Evolutionary conservation across 2,113 vertebrate species (phyloP).

Genomic region (Callipepla squamata): DNA sequence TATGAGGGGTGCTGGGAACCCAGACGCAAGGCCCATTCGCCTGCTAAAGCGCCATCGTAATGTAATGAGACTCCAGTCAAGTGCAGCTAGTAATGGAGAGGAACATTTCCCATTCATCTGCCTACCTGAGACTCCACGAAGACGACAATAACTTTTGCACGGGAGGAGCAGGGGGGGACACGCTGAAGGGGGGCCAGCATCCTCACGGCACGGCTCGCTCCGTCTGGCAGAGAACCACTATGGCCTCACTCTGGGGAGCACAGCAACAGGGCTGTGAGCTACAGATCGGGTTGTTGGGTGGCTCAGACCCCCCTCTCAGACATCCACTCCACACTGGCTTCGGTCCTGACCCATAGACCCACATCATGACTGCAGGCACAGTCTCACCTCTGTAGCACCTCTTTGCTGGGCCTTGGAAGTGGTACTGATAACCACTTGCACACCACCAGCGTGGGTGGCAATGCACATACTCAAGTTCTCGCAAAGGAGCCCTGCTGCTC

Average conservation of each 20-base stretch:
- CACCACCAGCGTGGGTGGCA: neutral
- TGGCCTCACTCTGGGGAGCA: slow-evolving; percentile 8
- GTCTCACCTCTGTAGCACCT: neutral
- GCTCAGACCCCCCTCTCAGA: neutral
- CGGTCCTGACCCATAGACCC: neutral
- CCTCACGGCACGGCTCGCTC: slow-evolving; percentile 34
- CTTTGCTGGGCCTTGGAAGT: neutral
- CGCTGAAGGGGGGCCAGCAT: neutral
- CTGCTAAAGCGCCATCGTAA: slow-evolving; percentile 94
- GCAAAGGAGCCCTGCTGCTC: neutral
- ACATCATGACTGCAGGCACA: neutral
- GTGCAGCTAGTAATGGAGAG: slow-evolving; percentile 93
- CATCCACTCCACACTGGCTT: neutral
- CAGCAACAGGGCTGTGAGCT: slow-evolving; percentile 3
- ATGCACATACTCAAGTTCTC: neutral
- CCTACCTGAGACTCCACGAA: slow-evolving; percentile 93
- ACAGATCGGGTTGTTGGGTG: neutral
- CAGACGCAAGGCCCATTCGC: slow-evolving; percentile 92
- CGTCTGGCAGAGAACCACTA: slow-evolving; percentile 2
- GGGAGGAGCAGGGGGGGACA: slow-evolving; percentile 48
- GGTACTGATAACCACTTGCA: neutral
- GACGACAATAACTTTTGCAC: slow-evolving; percentile 86
- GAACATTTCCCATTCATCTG: slow-evolving; percentile 94
- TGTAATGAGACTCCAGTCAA: slow-evolving; percentile 94
- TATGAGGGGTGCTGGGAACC: slow-evolving; percentile 94